phyloP scores from a whole-genome alignment of 2,888 invertebrate species.

The Adelognathus sp. region DNA sequence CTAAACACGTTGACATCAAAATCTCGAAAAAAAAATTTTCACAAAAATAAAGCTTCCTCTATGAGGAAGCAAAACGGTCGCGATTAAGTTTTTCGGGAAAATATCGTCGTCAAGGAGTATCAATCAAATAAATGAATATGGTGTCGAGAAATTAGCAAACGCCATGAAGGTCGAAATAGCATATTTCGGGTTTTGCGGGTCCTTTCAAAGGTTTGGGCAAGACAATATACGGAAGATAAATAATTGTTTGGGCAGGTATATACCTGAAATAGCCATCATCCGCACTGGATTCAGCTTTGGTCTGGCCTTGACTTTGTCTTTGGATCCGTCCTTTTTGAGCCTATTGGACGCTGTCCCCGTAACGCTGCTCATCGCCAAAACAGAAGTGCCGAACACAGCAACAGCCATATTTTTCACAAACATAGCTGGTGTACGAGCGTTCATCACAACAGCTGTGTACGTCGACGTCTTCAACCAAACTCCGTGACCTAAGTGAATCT shows the following conservation, averaged over 20 bases:
- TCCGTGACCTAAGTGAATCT: constrained; percentile 1
- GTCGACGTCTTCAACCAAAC: not conserved
- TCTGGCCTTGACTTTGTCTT: not conserved
- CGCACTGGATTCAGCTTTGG: not conserved
- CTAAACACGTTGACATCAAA: too few relatives aligned
- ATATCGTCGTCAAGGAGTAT: not conserved
- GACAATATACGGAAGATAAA: not conserved
- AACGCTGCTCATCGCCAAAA: not conserved
- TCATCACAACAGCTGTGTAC: not conserved
- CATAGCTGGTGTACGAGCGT: not conserved
- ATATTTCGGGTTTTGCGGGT: not conserved
- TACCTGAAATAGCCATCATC: not conserved
- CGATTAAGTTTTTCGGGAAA: not conserved
- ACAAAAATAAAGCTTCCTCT: too few relatives aligned
- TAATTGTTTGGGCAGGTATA: not conserved
- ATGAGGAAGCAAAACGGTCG: not conserved
- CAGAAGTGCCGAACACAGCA: not conserved
- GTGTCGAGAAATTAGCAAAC: not conserved
- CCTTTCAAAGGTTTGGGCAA: not conserved
- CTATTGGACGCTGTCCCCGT: not conserved
- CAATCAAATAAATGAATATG: not conserved
- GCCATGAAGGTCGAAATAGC: not conserved
- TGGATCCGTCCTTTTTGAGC: not conserved
- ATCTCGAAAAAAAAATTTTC: too few relatives aligned
- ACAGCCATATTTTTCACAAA: not conserved